Base-by-base conservation (phyloP, 2,113 vertebrate species). In the Phaetusa simplex region DNA sequence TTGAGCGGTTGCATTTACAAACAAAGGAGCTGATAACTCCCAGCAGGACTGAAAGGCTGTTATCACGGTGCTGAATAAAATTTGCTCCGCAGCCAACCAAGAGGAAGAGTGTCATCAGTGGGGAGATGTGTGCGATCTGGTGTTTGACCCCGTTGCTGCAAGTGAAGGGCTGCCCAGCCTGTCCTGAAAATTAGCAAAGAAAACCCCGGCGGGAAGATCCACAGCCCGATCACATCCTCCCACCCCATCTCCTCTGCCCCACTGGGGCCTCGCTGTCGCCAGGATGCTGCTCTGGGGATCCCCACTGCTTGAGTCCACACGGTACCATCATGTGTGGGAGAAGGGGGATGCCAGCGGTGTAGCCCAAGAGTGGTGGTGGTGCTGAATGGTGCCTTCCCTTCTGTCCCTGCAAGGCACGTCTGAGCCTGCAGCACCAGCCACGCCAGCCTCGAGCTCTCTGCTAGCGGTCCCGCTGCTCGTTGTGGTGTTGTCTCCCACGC, bases 1-100 rank as follows among this genome's bases (percentile, higher is more conserved):
- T 43, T 7, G 36, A 96, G 73, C 87, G 19, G 52, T 58, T 52
- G 67, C 65, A 85, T 95, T 94, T 69, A n/a, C 81, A 91, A 92
- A 97, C 96, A 94, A 93, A 96, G 87, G 61, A 67, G 74, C 73
- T 87, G 90, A 56, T 94, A 95, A 87, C 40, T 79, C 91, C 81
- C 93, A 47, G 89, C 86, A 84, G 70, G 87, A 56, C 78, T 47
- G 55, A 58, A 77, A 43, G 59, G 59, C 77, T 84, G 61, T 66
- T 90, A 87, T 64, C 89, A 11, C 1, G 0, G n/a, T 11, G 83
- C 87, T 90, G 93, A 93, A 95, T 91, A 95, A 58, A 82, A 65
- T 82, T 79, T 79, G 30, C 81, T 76, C 73, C 30, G 61, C 81
- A 93, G 91, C 87, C 84, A 86, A 13, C 1, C 6, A 23, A 22